Evolutionary conservation across 2,113 vertebrate genomes (phyloP).

Genomic region (Propithecus coquereli): DNA sequence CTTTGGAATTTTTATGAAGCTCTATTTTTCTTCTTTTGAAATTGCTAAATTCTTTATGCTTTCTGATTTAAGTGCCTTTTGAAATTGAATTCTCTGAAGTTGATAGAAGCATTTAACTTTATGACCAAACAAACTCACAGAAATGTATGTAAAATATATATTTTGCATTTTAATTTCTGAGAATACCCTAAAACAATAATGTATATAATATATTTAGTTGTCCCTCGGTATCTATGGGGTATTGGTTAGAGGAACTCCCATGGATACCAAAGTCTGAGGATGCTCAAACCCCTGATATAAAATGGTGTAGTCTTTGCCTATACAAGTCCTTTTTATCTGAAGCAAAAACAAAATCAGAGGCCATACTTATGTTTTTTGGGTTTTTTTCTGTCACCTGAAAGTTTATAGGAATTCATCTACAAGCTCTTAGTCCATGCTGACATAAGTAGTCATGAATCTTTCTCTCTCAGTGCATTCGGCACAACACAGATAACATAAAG

Average conservation of each 20-base stretch:
- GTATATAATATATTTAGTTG: not conserved
- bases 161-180: not conserved
- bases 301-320: not conserved
- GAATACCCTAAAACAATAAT: not conserved
- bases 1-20: conserved; percentile 25
- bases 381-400: not conserved
- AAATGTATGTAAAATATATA: conserved; percentile 2
- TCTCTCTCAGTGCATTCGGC: not conserved
- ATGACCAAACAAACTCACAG: conserved; percentile 17
- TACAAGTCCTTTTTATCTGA: not conserved
- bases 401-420: not conserved
- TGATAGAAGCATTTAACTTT: conserved; percentile 47
- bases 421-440: not conserved
- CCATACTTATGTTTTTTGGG: not conserved
- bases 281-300: not conserved
- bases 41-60: conserved; percentile 45
- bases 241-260: not conserved
- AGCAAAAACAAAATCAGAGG: conserved; percentile 22
- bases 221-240: not conserved
- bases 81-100: conserved; percentile 27
- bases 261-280: not conserved
- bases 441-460: not conserved
- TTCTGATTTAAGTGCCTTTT: conserved; percentile 50
- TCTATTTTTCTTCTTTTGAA: conserved; percentile 25
- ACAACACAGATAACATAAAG: not conserved